Base-by-base conservation (phyloP, 2,113 vertebrate genomes). In the Etheostoma cragini region DNA sequence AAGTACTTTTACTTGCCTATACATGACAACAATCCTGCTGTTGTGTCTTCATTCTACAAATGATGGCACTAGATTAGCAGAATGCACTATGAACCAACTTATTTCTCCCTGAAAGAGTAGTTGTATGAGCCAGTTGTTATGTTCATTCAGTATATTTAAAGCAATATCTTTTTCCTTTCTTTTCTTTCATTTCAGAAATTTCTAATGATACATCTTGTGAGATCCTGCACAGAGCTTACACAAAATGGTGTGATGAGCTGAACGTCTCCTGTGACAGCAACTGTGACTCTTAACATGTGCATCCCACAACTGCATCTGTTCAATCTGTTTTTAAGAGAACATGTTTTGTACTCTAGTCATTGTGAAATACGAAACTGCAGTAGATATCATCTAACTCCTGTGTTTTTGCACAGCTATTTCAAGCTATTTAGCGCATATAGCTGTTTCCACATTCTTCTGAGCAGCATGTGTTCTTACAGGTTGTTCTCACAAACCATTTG, bases 131-230 rank as follows among this genome's bases (percentile, higher is more conserved):
- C n/a, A 57, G 68, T 19, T 56, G 2, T 45, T 5, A 11, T 33
- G 26, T 10, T 58, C 38, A 52, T 52, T 61, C 6, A 26, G 1
- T 33, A 17, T 8, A 76, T 8, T 24, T 45, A 54, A 70, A 62
- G 4, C 6, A 0, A 58, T 1, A 17, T 60, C 10, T 22, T 4
- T 60, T 38, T 69, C 0, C 21, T 82, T 19, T 78, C 1, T 22
- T 78, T 12, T 58, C 22, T 93, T 81, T 8, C 49, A 76, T 89
- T 87, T 33, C 92, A 96, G 96, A 96, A 21, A 96, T 97, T 62
- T 96, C 95, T 77, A 96, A 96, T 5, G 92, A 92, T 87, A 95
- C 93, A 12, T 91, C 86, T 0, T 89, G 94, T 65, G 95, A 95
- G 78, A 91, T 89, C 50, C 90, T 95, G 77, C 82, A 88, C 76